Evolutionary conservation across 1,140 invertebrate species (phyloP).

Genomic region (Phymastichus coffea): DNA sequence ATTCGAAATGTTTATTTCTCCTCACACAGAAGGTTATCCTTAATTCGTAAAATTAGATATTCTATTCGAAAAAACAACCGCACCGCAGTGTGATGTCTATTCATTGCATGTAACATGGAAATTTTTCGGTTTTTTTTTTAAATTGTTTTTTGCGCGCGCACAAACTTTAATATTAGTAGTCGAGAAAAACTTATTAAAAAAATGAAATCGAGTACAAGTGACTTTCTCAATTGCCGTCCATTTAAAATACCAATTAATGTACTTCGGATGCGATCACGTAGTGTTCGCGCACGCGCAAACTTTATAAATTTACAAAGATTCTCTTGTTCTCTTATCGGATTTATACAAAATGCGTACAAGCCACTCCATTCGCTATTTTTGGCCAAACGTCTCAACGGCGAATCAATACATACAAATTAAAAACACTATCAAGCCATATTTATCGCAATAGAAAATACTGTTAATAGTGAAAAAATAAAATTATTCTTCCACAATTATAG

Average conservation of each 20-base stretch:
- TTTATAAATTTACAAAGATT: not conserved
- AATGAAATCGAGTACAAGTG: no score
- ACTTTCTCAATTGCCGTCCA: no score
- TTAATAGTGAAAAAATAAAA: constrained; percentile 16
- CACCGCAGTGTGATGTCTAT: constrained; percentile 14
- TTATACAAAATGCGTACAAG: constrained; percentile 14
- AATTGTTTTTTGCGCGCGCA: not conserved
- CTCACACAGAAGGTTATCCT: not conserved
- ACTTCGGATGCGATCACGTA: no score
- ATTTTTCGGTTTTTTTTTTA: not conserved
- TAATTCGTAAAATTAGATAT: constrained; percentile 20
- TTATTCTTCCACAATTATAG: not conserved
- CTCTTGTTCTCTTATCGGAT: constrained; percentile 11
- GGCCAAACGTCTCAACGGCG: constrained; percentile 1
- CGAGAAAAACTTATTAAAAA: no score
- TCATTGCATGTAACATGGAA: not conserved
- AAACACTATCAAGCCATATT: constrained; percentile 7
- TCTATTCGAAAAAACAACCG: constrained; percentile 15
- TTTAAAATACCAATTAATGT: no score
- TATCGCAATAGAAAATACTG: constrained; percentile 16
- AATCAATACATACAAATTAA: constrained; percentile 9
- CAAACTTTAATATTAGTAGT: no score
- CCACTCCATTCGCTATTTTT: not conserved
- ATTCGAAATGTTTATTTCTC: constrained; percentile 3
- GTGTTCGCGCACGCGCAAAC: not conserved